Evolutionary conservation across 1,140 invertebrate genomes (phyloP), one percentile per base, ranked within the genome.

Genomic region (Parasteatoda tepidariorum): DNA sequence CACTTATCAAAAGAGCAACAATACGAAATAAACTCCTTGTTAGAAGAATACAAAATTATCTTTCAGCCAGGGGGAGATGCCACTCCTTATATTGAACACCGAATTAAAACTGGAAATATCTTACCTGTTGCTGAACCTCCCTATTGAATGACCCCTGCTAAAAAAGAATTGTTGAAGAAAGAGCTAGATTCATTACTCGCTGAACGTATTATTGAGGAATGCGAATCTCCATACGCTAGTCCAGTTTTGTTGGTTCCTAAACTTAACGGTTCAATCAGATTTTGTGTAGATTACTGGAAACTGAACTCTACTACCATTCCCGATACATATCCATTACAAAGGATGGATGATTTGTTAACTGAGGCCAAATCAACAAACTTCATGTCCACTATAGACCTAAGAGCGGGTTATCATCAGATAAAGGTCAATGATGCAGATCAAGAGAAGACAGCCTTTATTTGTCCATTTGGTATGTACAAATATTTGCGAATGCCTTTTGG

Each of bases 331-430:
- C 38, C 84, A 31, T 76, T 92, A 3, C 91, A 89, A 0, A 48
- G 87, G 5, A 90, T 91, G 30, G 88, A 91, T 13, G 90, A 91
- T 33, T 85, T 86, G 11, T 79, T 92, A 2, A 83, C 88, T 34
- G 64, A 54, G 7, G 24, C 33, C 26, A 54, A 57, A 73, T 31
- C 38, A 15, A 54, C 28, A n/a, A 26, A 18, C 6, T 67, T 1
- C 24, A 64, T 38, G 22, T 30, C 2, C 11, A 75, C 73, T 15
- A 22, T 90, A 5, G 89, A 90, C 83, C 33, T 89, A 59, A 86
- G 76, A 64, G 85, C 87, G 61, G 89, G 88, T 9, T 90, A 87
- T 84, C 87, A 86, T 73, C 88, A 90, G 64, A 85, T 89, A 2
- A 30, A 62, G 7, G 76, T 89, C 0, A 62, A 86, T 30, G 84